These are phyloP conservation scores for Apostichopus parvimensis DNA, from an alignment of 35 echinoderm and acorn worm genomes.

Conservation along the genomic window DNA sequence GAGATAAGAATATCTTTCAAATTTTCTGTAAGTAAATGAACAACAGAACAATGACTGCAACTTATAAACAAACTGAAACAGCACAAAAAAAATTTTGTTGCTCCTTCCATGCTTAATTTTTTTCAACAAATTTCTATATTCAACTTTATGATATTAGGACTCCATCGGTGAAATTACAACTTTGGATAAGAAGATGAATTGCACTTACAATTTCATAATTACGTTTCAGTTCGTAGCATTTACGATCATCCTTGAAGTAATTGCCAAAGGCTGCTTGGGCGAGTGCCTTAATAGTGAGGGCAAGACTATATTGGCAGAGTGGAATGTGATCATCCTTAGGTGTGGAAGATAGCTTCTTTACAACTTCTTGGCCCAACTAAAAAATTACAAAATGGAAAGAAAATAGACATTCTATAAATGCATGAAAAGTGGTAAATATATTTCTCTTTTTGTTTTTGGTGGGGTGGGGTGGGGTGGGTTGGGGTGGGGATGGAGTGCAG, in stretches of 20 bases:
- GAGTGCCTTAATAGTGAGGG: constrained; percentile 64
- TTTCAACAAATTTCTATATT: neutral
- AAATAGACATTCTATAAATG: neutral
- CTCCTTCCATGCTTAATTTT: neutral
- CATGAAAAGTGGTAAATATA: neutral
- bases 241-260: constrained; percentile 72
- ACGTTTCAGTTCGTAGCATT: constrained; percentile 54
- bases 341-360: constrained; percentile 58
- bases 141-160: too few relatives aligned
- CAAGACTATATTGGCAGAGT: constrained; percentile 55
- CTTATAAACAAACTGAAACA: too few relatives aligned
- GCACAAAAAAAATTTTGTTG: neutral
- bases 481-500: too few relatives aligned
- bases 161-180: too few relatives aligned
- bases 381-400: constrained; percentile 1
- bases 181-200: too few relatives aligned
- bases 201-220: constrained; percentile 77
- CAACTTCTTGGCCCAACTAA: constrained; percentile 62
- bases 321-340: constrained; percentile 83
- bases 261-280: constrained; percentile 69
- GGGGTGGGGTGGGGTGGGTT: too few relatives aligned
- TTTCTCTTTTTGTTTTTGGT: too few relatives aligned
- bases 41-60: too few relatives aligned
- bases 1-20: too few relatives aligned
- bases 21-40: too few relatives aligned